Evolutionary conservation across 2,113 vertebrate genomes (phyloP).

Genomic region (Noctilio leporinus): DNA sequence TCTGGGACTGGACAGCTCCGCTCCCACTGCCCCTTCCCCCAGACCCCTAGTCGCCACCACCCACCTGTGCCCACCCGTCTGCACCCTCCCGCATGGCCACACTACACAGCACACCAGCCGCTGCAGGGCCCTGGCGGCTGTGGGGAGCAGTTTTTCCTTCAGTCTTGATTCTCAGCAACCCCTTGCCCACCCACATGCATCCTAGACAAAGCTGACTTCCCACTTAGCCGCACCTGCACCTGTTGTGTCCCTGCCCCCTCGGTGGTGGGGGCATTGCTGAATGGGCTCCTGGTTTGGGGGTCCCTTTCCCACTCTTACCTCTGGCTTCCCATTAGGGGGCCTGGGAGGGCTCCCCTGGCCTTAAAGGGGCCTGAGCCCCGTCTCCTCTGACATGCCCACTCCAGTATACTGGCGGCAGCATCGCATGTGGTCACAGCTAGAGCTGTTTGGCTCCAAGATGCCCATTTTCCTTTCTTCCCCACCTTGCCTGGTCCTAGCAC

Average conservation of each 20-base stretch:
- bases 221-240: neutral
- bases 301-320: too few species aligned
- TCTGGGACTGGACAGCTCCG: too few species aligned
- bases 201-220: slow-evolving; percentile 29
- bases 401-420: neutral
- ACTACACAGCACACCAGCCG: slow-evolving; percentile 55
- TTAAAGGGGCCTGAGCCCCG: too few species aligned
- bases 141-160: neutral
- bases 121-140: neutral
- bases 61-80: neutral
- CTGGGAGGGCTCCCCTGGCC: too few species aligned
- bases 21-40: neutral
- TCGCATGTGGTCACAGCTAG: neutral
- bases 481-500: neutral
- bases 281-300: too few species aligned
- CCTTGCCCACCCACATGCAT: neutral
- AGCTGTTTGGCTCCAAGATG: neutral
- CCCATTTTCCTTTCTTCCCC: neutral
- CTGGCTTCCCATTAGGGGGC: too few species aligned
- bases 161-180: neutral
- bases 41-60: neutral
- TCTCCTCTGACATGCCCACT: neutral
- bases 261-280: neutral
- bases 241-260: neutral
- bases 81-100: neutral